Percentiles rank a stretch among this genome's conserved stretches.
These are phyloP conservation scores for Oreochromis spilurus DNA, from an alignment of 2,113 vertebrate species.

Conservation along the genomic window DNA sequence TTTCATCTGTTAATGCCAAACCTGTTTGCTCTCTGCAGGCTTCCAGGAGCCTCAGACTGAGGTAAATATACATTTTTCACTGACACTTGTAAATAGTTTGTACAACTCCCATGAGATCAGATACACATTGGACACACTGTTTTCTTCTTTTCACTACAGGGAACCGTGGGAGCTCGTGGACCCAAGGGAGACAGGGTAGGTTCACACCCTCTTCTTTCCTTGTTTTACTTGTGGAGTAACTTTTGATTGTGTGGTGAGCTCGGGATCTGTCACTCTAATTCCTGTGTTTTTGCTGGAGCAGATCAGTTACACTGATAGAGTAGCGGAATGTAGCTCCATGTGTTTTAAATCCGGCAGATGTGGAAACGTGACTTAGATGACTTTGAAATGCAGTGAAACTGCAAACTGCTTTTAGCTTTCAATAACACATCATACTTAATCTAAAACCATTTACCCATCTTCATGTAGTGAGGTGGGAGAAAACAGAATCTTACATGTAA, in stretches of 20 bases:
- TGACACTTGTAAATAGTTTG: neutral
- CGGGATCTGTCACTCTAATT: neutral
- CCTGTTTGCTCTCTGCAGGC: constrained; percentile 36
- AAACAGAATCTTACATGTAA: neutral
- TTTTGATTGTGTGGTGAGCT: neutral
- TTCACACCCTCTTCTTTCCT: neutral
- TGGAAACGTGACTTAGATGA: neutral
- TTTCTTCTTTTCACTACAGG: constrained; percentile 61
- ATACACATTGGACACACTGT: neutral
- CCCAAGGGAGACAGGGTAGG: constrained; percentile 87
- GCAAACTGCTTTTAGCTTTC: neutral
- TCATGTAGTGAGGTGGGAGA: neutral
- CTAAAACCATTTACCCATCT: neutral
- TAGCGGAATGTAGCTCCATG: neutral
- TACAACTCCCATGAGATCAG: neutral
- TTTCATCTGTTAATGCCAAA: neutral
- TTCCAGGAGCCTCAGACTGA: constrained; percentile 55
- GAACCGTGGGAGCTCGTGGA: constrained; percentile 85
- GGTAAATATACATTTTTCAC: constrained; percentile 57
- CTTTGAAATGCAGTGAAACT: neutral
- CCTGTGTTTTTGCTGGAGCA: neutral
- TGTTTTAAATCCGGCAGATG: neutral
- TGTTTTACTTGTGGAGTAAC: neutral
- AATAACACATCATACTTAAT: neutral
- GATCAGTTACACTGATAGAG: neutral